Evolutionary conservation across 2,113 vertebrate species (phyloP).

Genomic region (Mesoclemmys tuberculata): DNA sequence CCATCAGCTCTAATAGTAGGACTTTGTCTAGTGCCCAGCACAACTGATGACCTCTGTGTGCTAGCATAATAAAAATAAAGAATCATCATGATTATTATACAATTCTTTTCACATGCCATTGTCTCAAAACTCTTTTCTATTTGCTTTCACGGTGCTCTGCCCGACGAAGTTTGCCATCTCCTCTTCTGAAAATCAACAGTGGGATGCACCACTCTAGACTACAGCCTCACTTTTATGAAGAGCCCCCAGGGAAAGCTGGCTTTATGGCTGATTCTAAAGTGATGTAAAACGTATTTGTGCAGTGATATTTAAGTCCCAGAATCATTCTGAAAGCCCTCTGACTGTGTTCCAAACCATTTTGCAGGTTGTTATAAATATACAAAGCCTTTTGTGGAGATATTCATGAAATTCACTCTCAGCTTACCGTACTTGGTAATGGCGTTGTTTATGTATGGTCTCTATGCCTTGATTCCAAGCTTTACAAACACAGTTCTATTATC

Average conservation of each 20-base stretch:
- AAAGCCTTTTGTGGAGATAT: slow-evolving; percentile 62
- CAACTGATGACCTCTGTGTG: background rate
- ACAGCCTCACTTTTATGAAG: background rate
- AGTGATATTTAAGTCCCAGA: slow-evolving; percentile 20
- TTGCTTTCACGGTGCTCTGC: background rate
- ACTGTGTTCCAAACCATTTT: slow-evolving; percentile 52
- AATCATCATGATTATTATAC: background rate
- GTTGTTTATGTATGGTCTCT: slow-evolving; percentile 68
- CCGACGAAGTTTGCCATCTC: background rate
- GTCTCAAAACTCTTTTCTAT: background rate
- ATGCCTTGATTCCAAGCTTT: slow-evolving; percentile 59
- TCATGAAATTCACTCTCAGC: slow-evolving; percentile 68
- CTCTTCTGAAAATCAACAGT: background rate
- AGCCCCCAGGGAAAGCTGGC: background rate
- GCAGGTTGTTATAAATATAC: slow-evolving; percentile 67
- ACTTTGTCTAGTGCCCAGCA: background rate
- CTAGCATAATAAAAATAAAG: background rate
- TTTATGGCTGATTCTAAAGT: fast-evolving
- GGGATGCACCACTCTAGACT: background rate
- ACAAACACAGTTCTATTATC: slow-evolving; percentile 63
- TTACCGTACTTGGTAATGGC: slow-evolving; percentile 64
- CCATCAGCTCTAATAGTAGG: background rate
- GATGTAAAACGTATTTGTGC: background rate
- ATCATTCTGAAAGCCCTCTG: slow-evolving; percentile 23
- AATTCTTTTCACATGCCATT: background rate